A percentile compares a stretch with the other conserved stretches of the same genome.
Evolutionary conservation across 2,797 vertebrate species (phyloP).

Genomic region (Thamnophis elegans): DNA sequence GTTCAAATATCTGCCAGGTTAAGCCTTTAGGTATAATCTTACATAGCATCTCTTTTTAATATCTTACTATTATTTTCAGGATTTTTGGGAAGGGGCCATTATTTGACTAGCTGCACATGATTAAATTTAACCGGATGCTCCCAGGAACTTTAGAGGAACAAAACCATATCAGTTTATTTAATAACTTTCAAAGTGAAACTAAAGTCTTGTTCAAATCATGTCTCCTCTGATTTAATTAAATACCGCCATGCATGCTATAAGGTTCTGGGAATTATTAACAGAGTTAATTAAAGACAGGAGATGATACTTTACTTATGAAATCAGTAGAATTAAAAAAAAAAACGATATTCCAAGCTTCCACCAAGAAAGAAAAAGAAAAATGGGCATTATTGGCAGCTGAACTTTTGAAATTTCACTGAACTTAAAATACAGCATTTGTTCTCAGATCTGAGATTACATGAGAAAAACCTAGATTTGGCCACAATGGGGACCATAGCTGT

Average conservation of each 20-base stretch:
- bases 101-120: constrained; percentile 52
- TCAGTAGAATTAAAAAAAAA: neutral
- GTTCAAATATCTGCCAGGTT: constrained; percentile 24
- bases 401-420: neutral
- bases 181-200: constrained; percentile 70
- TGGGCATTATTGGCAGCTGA: neutral
- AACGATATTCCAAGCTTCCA: neutral
- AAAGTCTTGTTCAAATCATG: constrained; percentile 68
- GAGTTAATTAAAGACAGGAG: constrained; percentile 65
- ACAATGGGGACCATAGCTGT: neutral
- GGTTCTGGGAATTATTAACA: constrained; percentile 65
- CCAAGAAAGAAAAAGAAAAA: neutral
- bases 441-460: neutral
- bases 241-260: constrained; percentile 58
- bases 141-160: constrained; percentile 54
- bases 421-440: neutral
- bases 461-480: neutral
- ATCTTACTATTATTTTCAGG: constrained; percentile 14
- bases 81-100: constrained; percentile 41
- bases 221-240: constrained; percentile 68
- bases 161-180: constrained; percentile 65
- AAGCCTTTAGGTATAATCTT: constrained; percentile 8
- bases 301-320: constrained; percentile 45
- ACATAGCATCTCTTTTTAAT: constrained; percentile 42
- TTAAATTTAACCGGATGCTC: constrained; percentile 56